Evolutionary conservation across 92 coral and sea anemone genomes (phyloP).

Genomic region (Epizoanthus scotinus): DNA sequence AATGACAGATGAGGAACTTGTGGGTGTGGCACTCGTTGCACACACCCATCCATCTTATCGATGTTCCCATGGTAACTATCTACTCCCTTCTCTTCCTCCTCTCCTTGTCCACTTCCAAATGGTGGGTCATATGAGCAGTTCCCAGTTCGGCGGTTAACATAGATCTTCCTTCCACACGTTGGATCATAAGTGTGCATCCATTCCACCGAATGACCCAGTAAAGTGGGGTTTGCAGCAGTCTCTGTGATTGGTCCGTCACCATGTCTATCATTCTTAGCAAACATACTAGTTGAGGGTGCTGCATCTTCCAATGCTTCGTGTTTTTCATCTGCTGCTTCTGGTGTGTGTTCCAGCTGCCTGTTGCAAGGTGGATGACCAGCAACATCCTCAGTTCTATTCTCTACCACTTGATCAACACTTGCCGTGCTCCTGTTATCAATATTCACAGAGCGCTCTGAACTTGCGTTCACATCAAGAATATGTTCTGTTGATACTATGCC

Average conservation of each 20-base stretch:
- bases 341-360: not conserved
- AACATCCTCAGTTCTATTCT: not conserved
- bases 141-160: conserved; percentile 79
- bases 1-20: conserved; percentile 86
- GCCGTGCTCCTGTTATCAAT: not conserved
- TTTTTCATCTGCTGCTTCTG: not conserved
- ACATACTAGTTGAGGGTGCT: not conserved
- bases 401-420: not conserved
- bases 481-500: not conserved
- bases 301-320: not conserved
- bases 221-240: not conserved
- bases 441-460: not conserved
- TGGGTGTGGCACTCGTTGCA: conserved; percentile 56
- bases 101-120: not conserved
- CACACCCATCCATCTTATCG: not conserved
- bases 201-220: conserved; percentile 19
- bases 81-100: conserved; percentile 19
- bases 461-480: not conserved
- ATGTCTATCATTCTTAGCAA: not conserved
- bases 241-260: not conserved
- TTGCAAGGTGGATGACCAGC: not conserved
- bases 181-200: conserved; percentile 78
- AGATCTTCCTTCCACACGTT: conserved; percentile 54
- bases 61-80: not conserved
- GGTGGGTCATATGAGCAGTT: conserved; percentile 77